These are phyloP conservation scores for Apocheima hispidaria DNA, from an alignment of 2,888 invertebrate species.

Conservation along the genomic window DNA sequence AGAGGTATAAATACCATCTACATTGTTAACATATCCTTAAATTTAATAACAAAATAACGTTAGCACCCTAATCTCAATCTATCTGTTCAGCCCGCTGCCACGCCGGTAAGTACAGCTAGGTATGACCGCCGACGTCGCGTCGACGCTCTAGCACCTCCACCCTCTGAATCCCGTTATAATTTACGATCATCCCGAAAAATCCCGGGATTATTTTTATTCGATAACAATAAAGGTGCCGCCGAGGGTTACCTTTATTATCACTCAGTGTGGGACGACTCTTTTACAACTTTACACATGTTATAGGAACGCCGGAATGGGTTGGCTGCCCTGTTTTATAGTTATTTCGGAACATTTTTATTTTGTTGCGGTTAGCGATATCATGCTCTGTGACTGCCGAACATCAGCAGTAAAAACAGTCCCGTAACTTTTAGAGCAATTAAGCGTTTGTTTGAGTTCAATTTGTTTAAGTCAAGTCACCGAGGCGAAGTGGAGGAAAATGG, in stretches of 20 bases:
- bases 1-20: too few relatives aligned
- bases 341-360: constrained; percentile 49
- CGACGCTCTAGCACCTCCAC: constrained; percentile 53
- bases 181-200: constrained; percentile 85
- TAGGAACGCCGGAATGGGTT: constrained; percentile 56
- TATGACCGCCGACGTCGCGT: constrained; percentile 53
- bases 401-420: constrained; percentile 7
- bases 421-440: constrained; percentile 9
- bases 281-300: constrained; percentile 81
- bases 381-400: constrained; percentile 9
- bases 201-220: constrained; percentile 85
- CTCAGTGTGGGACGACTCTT: constrained; percentile 77
- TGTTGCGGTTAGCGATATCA: constrained; percentile 35
- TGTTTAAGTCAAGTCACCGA: background rate
- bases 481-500: too few relatives aligned
- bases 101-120: constrained; percentile 29
- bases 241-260: constrained; percentile 86
- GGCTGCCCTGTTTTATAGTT: constrained; percentile 53
- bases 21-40: too few relatives aligned
- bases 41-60: background rate
- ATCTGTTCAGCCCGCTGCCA: constrained; percentile 16
- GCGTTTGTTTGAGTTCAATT: constrained; percentile 1
- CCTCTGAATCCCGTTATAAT: constrained; percentile 80
- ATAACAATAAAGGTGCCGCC: constrained; percentile 84
- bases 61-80: constrained; percentile 26